Evolutionary conservation across 2,113 vertebrate genomes (phyloP).

Genomic region (Nymphicus hollandicus): DNA sequence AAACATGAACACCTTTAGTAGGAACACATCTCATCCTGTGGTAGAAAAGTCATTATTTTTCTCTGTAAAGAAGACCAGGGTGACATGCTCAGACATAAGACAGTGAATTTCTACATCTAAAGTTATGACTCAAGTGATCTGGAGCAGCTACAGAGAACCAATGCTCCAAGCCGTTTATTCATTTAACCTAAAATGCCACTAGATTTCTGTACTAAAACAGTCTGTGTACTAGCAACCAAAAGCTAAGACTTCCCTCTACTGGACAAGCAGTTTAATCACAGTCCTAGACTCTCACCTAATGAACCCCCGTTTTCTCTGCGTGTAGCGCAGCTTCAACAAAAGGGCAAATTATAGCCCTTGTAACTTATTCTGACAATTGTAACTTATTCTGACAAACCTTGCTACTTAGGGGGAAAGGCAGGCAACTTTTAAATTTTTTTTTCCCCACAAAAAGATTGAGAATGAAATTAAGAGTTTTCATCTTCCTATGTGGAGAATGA

Average conservation of each 20-base stretch:
- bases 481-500: rapidly evolving
- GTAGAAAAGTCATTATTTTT: background rate
- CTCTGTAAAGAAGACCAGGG: background rate
- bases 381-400: background rate
- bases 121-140: background rate
- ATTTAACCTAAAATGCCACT: background rate
- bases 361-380: background rate
- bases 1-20: background rate
- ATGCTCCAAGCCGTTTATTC: background rate
- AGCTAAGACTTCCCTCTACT: conserved; percentile 6
- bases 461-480: background rate
- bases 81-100: rapidly evolving
- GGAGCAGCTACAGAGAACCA: background rate
- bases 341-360: background rate
- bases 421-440: background rate
- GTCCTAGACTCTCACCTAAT: rapidly evolving
- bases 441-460: rapidly evolving
- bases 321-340: background rate
- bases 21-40: background rate
- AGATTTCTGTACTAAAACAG: background rate
- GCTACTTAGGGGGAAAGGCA: background rate
- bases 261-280: background rate
- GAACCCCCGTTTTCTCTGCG: rapidly evolving
- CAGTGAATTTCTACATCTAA: background rate
- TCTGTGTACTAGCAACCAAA: background rate